A percentile compares a stretch with the other conserved stretches of the same genome.
These are phyloP conservation scores for Pinna nobilis DNA, from an alignment of 1,140 invertebrate genomes.

Conservation along the genomic window DNA sequence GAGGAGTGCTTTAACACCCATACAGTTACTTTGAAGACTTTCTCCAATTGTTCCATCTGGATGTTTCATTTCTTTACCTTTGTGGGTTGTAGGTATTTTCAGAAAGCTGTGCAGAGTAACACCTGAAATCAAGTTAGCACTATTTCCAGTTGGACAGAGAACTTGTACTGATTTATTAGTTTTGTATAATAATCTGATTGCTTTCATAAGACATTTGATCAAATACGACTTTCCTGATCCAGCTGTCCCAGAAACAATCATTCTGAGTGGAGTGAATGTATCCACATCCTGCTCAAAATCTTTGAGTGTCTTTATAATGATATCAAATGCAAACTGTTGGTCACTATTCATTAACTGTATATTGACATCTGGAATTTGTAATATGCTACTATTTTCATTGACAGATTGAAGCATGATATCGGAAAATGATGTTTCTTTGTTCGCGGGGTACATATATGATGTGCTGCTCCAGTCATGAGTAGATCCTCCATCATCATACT, in stretches of 20 bases:
- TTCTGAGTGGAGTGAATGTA: conserved; percentile 12
- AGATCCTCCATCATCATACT: conserved; percentile 44
- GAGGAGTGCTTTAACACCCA: conserved; percentile 30
- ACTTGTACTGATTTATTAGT: conserved; percentile 38
- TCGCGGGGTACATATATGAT: background rate
- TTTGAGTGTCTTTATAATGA: conserved; percentile 12
- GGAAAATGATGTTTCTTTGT: background rate
- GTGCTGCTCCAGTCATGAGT: conserved; percentile 24
- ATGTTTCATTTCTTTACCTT: conserved; percentile 30
- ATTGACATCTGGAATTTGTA: conserved; percentile 12
- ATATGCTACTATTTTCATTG: background rate
- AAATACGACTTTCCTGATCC: conserved; percentile 33
- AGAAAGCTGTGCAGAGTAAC: conserved; percentile 37
- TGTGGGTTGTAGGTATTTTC: conserved; percentile 33
- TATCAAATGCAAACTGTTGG: conserved; percentile 25
- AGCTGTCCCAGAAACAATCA: conserved; percentile 28
- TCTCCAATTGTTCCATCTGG: conserved; percentile 26
- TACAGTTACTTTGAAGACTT: conserved; percentile 29
- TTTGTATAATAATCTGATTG: conserved; percentile 26
- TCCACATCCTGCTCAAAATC: background rate
- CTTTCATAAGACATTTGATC: conserved; percentile 34
- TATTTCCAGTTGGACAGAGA: conserved; percentile 42
- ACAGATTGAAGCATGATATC: background rate
- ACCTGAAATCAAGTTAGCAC: conserved; percentile 44
- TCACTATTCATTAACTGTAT: conserved; percentile 4